Conservation (phyloP, 1,140 invertebrate species). For the Drosophila novamexicana region DNA sequence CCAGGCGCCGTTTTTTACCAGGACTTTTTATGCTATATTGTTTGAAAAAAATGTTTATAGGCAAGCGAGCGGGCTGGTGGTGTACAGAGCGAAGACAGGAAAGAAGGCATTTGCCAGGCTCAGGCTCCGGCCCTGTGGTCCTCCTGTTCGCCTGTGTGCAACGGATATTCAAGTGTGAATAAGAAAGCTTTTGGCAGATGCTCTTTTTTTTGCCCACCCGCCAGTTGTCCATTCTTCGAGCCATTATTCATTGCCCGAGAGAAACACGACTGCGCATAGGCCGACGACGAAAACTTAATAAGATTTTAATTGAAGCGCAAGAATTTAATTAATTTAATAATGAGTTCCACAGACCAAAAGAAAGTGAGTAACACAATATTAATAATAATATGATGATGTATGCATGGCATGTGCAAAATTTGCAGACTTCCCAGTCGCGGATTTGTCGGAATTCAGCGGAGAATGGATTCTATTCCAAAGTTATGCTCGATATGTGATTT, state of each 20-base stretch:
- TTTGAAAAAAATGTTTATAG: conserved; percentile 53
- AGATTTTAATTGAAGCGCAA: conserved; percentile 83
- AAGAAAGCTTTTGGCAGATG: conserved; percentile 66
- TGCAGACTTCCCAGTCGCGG: too few relatives aligned
- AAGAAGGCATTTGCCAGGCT: conserved; percentile 51
- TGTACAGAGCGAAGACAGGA: conserved; percentile 28
- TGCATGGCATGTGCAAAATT: conserved; percentile 8
- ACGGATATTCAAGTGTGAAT: conserved; percentile 64
- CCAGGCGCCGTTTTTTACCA: conserved; percentile 36
- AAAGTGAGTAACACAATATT: conserved; percentile 26
- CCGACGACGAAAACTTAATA: conserved; percentile 69
- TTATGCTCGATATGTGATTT: neutral
- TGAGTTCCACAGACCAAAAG: conserved; percentile 48
- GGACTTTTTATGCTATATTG: conserved; percentile 24
- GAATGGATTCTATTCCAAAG: neutral
- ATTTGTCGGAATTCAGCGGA: too few relatives aligned
- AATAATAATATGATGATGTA: conserved; percentile 34
- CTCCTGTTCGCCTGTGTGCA: neutral
- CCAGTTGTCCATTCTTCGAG: conserved; percentile 29
- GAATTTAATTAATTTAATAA: conserved; percentile 83
- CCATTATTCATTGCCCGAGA: conserved; percentile 43
- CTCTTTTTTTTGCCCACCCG: conserved; percentile 10
- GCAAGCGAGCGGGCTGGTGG: conserved; percentile 10
- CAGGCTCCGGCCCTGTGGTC: conserved; percentile 1
- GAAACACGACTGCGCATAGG: conserved; percentile 27